phyloP scores from a whole-genome alignment of 1,140 invertebrate genomes.

The Papilio dardanus region DNA sequence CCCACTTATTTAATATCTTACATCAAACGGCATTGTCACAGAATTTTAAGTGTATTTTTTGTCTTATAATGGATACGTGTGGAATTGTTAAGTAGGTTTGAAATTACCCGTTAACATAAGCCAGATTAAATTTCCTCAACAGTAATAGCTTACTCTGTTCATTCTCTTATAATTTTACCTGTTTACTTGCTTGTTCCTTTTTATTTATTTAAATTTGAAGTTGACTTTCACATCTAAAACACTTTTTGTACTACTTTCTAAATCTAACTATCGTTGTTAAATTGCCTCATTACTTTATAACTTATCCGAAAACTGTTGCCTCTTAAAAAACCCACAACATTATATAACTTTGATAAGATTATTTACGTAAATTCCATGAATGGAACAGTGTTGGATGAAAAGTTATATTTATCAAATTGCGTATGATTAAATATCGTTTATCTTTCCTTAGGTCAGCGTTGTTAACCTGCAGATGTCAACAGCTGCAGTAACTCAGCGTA shows the following conservation, averaged over 20 bases:
- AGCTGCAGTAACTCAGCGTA: not conserved
- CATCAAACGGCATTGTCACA: not conserved
- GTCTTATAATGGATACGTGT: not conserved
- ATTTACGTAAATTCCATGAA: too few species aligned
- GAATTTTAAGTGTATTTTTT: not conserved
- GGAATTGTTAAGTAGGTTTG: not conserved
- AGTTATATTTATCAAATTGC: not conserved
- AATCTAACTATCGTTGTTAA: too few species aligned
- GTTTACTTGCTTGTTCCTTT: not conserved
- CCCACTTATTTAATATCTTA: conserved; percentile 3
- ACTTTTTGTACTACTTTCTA: not conserved
- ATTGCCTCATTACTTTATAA: too few species aligned
- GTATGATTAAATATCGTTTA: not conserved
- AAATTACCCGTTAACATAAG: not conserved
- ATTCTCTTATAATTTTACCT: not conserved
- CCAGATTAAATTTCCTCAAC: not conserved
- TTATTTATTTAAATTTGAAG: not conserved
- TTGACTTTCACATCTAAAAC: not conserved
- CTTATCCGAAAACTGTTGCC: too few species aligned
- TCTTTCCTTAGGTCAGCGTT: conserved; percentile 22
- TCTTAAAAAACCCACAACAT: too few species aligned
- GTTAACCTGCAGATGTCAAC: conserved; percentile 25
- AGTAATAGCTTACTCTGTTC: not conserved
- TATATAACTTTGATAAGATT: too few species aligned
- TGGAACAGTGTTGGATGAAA: too few species aligned